Conservation (phyloP, 2,113 vertebrate species). For the Gyps fulvus region DNA sequence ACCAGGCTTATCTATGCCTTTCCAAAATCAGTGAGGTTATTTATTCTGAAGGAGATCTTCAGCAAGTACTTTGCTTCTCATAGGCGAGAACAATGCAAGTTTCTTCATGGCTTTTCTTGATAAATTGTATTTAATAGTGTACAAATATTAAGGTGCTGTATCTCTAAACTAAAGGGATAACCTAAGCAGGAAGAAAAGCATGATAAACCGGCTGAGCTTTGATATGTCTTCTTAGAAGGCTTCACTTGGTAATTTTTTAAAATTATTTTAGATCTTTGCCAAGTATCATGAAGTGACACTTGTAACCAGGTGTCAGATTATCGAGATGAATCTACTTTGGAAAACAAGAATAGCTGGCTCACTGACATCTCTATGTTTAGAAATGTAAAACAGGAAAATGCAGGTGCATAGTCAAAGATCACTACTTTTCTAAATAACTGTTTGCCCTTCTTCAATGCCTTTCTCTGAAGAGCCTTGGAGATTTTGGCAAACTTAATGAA, state of each 20-base stretch:
- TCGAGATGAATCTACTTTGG: neutral
- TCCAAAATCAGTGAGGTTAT: neutral
- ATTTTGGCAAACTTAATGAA: neutral
- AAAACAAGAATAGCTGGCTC: neutral
- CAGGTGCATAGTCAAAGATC: neutral
- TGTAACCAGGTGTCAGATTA: neutral
- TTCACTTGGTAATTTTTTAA: neutral
- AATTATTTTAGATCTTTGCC: neutral
- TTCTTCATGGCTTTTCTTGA: neutral
- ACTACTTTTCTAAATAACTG: neutral
- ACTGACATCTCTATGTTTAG: neutral
- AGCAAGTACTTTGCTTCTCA: neutral
- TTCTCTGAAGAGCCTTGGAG: neutral
- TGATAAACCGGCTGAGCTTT: neutral
- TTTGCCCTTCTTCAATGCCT: neutral
- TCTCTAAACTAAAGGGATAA: neutral
- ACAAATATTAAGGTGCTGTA: neutral
- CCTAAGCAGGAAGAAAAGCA: neutral
- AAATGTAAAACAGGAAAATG: neutral
- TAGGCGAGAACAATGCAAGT: neutral
- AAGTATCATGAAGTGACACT: neutral
- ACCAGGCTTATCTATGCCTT: neutral
- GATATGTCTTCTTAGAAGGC: neutral
- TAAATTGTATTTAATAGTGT: neutral
- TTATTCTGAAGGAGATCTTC: neutral